Evolutionary conservation across 1,140 invertebrate species (phyloP).

Genomic region (Bombus pyrosoma): DNA sequence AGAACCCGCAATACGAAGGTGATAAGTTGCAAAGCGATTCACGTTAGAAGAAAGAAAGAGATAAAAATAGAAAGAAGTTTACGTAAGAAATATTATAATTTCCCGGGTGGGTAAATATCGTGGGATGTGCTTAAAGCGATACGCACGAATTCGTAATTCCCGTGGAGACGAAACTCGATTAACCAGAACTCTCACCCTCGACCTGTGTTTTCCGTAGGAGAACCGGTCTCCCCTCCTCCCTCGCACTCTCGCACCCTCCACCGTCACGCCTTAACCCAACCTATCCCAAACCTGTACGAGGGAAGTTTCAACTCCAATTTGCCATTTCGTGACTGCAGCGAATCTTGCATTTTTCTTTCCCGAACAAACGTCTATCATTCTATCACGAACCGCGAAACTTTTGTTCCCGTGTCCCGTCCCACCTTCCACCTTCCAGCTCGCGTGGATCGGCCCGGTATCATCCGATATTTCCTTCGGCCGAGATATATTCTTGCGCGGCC

Average conservation of each 20-base stretch:
- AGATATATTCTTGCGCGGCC: conserved; percentile 61
- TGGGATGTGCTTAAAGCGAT: conserved; percentile 34
- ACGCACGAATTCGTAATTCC: conserved; percentile 58
- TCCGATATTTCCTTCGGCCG: conserved; percentile 68
- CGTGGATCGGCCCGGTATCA: conserved; percentile 67
- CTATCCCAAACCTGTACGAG: conserved; percentile 77
- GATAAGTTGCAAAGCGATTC: neutral
- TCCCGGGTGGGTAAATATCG: neutral
- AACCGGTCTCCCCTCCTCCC: conserved; percentile 34
- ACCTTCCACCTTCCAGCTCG: conserved; percentile 66
- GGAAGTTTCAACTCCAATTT: conserved; percentile 83
- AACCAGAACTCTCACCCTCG: conserved; percentile 60
- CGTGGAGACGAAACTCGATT: conserved; percentile 65
- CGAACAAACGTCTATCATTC: conserved; percentile 83
- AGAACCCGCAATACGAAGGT: neutral
- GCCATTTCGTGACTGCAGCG: conserved; percentile 83
- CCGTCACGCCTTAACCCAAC: conserved; percentile 74
- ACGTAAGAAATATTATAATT: conserved; percentile 13
- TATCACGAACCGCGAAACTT: conserved; percentile 82
- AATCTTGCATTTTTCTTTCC: conserved; percentile 84
- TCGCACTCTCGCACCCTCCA: conserved; percentile 39
- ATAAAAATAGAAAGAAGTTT: too few species aligned
- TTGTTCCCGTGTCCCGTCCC: conserved; percentile 77
- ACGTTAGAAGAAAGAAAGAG: too few species aligned
- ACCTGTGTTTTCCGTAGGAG: conserved; percentile 65